Evolutionary conservation across 2,888 invertebrate species (phyloP), one percentile per base, ranked within the genome.

Genomic region (Leptinotarsa rubiginosa): DNA sequence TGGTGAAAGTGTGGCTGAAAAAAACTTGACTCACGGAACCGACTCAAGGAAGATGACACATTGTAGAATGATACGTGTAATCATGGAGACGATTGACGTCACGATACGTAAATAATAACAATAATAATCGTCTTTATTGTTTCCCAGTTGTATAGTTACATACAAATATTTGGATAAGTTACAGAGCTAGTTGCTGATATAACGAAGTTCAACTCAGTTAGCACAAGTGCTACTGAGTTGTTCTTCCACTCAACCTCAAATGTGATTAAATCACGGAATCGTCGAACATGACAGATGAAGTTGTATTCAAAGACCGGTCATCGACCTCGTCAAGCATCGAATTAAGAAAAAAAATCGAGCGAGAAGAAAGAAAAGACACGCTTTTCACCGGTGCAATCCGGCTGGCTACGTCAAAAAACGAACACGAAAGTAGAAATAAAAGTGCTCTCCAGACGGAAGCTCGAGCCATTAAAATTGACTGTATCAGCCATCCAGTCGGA

Each of bases 331-430:
- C 59, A 25, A 25, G 25, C 25, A 59, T 59, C 59, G 22, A 59
- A 41, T 25, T 59, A 25, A 22, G 56, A 59, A 59, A 59, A 56
- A 56, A 59, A 41, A 41, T 59, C 59, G 59, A 59, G 59, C 59
- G 59, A 22, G 59, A 59, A 59, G 15, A 22, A 59, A 59, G 41
- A 59, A 59, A 59, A 59, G 59, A 59, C 59, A 22, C 59, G 59
- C 59, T 59, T 59, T 22, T 22, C 20, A 59, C 59, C 59, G 59
- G 16, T 59, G 25, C 59, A 59, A 59, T 59, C 25, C 15, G 59
- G 3, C 22, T 25, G 15, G 2, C 5, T 22, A 15, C 59, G 15
- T 5, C 13, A 10, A 59, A 59, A 59, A 59, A 59, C 22, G 25
- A 59, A 59, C 25, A 59, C 59, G 0, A 25, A 25, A 59, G 15